Evolutionary conservation across 2,888 invertebrate species (phyloP).

Genomic region (Lochmaea crataegi): DNA sequence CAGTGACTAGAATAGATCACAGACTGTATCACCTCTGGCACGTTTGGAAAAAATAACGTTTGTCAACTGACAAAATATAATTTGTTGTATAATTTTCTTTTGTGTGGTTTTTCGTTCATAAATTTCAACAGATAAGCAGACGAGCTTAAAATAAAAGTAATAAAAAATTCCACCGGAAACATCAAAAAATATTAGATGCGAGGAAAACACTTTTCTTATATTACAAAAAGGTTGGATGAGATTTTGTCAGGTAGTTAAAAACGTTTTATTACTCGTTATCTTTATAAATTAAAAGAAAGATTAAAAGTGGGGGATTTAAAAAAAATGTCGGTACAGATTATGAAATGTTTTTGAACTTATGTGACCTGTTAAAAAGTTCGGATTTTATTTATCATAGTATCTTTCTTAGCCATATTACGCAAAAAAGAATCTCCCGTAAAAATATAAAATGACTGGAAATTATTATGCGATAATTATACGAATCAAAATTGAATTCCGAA

Average conservation of each 20-base stretch:
- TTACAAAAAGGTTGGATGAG: neutral
- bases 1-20: neutral
- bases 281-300: neutral
- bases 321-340: neutral
- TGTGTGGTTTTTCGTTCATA: neutral
- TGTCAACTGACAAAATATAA: neutral
- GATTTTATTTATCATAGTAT: neutral
- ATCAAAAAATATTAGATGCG: neutral
- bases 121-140: neutral
- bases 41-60: neutral
- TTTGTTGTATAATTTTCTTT: neutral
- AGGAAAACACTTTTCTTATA: neutral
- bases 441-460: too few relatives aligned
- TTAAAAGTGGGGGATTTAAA: neutral
- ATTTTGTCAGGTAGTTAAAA: conserved; percentile 2
- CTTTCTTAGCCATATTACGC: too few relatives aligned
- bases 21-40: neutral
- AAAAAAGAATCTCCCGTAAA: too few relatives aligned
- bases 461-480: neutral
- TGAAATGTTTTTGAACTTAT: neutral
- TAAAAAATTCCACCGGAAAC: neutral
- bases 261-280: neutral
- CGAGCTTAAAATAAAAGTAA: neutral
- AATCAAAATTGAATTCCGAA: neutral
- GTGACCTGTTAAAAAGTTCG: neutral